Evolutionary conservation across 2,797 vertebrate species (phyloP), one percentile per base, ranked within the genome.

Genomic region (Pantherophis alleghaniensis): DNA sequence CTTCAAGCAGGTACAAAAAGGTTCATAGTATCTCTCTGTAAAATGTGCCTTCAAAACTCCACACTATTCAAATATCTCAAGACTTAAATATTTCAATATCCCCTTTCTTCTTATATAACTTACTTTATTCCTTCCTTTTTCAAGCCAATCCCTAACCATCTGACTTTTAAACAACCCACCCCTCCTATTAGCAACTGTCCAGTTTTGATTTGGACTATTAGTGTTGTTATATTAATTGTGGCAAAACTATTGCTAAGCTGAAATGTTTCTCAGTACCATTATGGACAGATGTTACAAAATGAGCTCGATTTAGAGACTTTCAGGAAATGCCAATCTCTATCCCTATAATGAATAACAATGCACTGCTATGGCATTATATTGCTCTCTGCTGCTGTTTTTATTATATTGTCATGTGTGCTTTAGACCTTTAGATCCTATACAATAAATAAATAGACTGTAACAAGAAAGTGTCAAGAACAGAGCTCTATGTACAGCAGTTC

Each of bases 241-340:
- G 91, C 13, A 32, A 86, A 57, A 55, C 63, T 92, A 93, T 94
- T 95, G 55, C 66, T 92, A 95, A 10, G 51, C 94, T 37, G 90
- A 94, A 94, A 95, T 0, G 0, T 7, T 96, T 37, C n/a, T 69
- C 51, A 42, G 3, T 69, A 56, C 24, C 5, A 93, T n/a, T 53
- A 94, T 61, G 89, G 2, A 0, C n/a, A 92, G 53, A 92, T 60
- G 16, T 37, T 57, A 74, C 24, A n/a, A 53, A 66, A 22, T 59
- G 18, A 59, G 47, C 20, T 32, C n/a, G 7, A 66, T 5, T 37
- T 90, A 93, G 26, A 11, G 10, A 0, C 57, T 69, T 42, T 32
- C 20, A 12, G 20, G 16, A 22, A 14, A 74, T 56, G n/a, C n/a
- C 37, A 42, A 83, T 22, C 37, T 83, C 37, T 83, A 12, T 47